Conservation (phyloP, 2,797 vertebrate genomes). For the Smutsia temminckii region DNA sequence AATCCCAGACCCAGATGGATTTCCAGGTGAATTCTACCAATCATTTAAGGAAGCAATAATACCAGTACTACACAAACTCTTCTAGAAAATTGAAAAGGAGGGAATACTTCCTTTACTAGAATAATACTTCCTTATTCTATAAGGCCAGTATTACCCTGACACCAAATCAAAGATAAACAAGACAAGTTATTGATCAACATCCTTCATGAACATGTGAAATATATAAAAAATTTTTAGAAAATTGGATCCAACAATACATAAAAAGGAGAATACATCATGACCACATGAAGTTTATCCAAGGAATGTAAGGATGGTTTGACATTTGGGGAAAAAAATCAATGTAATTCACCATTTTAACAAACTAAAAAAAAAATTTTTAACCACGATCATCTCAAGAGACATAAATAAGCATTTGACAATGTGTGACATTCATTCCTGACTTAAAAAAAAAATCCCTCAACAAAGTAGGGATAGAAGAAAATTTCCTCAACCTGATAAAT, state of each 20-base stretch:
- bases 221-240: not conserved
- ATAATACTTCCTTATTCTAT: not conserved
- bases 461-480: not conserved
- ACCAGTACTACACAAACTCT: not conserved
- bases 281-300: not conserved
- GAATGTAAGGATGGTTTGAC: not conserved
- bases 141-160: not conserved
- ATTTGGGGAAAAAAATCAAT: not conserved
- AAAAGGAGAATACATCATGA: not conserved
- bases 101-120: not conserved
- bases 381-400: not conserved
- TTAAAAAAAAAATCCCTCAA: not conserved
- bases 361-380: not conserved
- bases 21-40: not conserved
- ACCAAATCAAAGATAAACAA: not conserved
- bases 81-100: not conserved
- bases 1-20: not conserved
- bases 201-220: not conserved
- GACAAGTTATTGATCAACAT: not conserved
- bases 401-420: not conserved
- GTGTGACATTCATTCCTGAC: not conserved
- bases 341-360: not conserved
- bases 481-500: not conserved
- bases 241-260: not conserved
- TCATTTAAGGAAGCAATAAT: not conserved